Evolutionary conservation across 2,888 invertebrate species (phyloP).

Genomic region (Cheilosia vulpina): DNA sequence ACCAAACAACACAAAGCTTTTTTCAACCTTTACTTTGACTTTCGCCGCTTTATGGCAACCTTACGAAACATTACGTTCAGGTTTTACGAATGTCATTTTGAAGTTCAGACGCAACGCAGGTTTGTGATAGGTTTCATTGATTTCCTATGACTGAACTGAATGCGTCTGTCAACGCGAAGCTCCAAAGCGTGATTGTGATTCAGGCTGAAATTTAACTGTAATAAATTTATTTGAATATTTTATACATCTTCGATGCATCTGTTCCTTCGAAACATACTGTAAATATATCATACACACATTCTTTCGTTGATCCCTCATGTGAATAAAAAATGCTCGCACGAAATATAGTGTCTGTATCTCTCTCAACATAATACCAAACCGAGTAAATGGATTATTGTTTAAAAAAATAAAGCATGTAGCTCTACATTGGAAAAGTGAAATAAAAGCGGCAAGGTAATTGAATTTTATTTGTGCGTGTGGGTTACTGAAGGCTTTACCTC

Average conservation of each 20-base stretch:
- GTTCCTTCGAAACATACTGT: constrained; percentile 9
- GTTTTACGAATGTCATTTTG: too few relatives aligned
- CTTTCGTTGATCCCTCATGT: neutral
- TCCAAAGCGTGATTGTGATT: too few relatives aligned
- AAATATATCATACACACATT: constrained; percentile 8
- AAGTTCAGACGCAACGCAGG: too few relatives aligned
- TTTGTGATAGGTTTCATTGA: too few relatives aligned
- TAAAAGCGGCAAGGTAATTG: constrained; percentile 59
- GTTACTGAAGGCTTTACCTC: constrained; percentile 60
- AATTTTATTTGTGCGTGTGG: constrained; percentile 67
- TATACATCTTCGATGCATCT: neutral
- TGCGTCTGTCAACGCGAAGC: too few relatives aligned
- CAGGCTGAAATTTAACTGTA: too few relatives aligned
- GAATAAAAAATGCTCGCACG: constrained; percentile 18
- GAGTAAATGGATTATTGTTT: neutral
- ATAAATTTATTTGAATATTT: too few relatives aligned
- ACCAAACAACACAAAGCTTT: too few relatives aligned
- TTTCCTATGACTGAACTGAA: too few relatives aligned
- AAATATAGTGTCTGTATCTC: neutral
- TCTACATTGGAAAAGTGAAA: constrained; percentile 39
- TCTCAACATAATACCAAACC: constrained; percentile 2
- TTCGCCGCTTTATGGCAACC: too few relatives aligned
- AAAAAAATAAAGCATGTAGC: constrained; percentile 6
- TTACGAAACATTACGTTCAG: too few relatives aligned
- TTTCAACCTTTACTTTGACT: too few relatives aligned